Conservation (phyloP, 2,113 vertebrate species). For the Albula goreensis region DNA sequence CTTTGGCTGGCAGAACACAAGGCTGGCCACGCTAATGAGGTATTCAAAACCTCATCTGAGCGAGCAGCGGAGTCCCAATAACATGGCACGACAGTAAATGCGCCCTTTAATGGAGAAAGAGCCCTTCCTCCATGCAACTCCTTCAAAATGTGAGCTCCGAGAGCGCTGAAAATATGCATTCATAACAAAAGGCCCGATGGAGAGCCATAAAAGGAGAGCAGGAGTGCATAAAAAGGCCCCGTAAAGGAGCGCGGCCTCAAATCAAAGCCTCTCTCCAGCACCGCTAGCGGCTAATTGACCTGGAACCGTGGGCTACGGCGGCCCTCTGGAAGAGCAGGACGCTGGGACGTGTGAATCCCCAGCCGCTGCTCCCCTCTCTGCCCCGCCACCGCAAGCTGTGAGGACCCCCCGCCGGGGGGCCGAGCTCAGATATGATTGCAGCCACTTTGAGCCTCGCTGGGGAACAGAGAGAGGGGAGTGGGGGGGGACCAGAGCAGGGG, state of each 20-base stretch:
- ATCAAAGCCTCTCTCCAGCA: background rate
- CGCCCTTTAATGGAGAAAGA: background rate
- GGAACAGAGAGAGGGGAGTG: background rate
- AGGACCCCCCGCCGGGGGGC: background rate
- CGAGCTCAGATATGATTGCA: background rate
- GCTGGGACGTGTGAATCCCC: background rate
- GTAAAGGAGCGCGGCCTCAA: constrained; percentile 3
- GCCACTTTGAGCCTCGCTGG: background rate
- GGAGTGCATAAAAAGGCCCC: background rate
- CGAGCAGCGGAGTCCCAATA: background rate
- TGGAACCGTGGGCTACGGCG: background rate
- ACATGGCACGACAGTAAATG: background rate
- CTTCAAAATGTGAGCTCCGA: background rate
- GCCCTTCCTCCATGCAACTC: constrained; percentile 3
- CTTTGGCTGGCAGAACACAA: too few species aligned
- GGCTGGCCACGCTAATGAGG: too few species aligned
- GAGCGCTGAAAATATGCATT: constrained; percentile 7
- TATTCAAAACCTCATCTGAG: too few species aligned
- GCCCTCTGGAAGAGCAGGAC: background rate
- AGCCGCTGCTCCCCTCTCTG: background rate
- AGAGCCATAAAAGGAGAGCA: constrained; percentile 13
- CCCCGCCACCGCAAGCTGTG: too few species aligned
- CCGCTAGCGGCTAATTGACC: background rate
- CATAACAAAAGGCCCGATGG: background rate
- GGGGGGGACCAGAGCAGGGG: too few species aligned